Evolutionary conservation across 2,888 invertebrate species (phyloP).

Genomic region (Eupeodes latifasciatus): DNA sequence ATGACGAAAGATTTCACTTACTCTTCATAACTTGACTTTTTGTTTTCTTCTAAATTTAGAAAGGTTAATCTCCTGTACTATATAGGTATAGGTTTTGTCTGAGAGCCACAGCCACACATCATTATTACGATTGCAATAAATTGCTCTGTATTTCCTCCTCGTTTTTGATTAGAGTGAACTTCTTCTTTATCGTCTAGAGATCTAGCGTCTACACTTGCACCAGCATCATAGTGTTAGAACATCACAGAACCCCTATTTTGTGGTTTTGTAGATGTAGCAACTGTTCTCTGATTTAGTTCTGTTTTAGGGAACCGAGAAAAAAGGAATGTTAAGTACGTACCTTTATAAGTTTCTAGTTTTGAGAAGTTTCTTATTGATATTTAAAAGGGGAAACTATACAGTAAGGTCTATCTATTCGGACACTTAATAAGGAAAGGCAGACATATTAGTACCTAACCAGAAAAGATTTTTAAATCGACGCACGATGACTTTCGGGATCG

Average conservation of each 20-base stretch:
- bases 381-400: conserved; percentile 18
- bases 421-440: not conserved
- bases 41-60: conserved; percentile 62
- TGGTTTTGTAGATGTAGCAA: conserved; percentile 72
- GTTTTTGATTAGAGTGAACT: conserved; percentile 22
- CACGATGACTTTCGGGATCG: no score
- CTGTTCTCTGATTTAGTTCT: conserved; percentile 52
- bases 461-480: not conserved
- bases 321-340: conserved; percentile 72
- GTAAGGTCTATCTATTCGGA: not conserved
- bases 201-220: conserved; percentile 8
- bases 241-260: conserved; percentile 67
- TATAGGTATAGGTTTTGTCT: not conserved
- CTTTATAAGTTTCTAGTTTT: conserved; percentile 17
- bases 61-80: conserved; percentile 72
- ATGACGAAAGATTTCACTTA: conserved; percentile 55
- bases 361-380: conserved; percentile 8
- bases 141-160: conserved; percentile 52
- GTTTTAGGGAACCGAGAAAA: conserved; percentile 29
- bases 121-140: conserved; percentile 70
- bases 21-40: conserved; percentile 55
- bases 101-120: conserved; percentile 60
- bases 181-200: conserved; percentile 19
- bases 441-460: no score
- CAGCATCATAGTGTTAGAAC: conserved; percentile 7